Evolutionary conservation across 35 echinoderm and acorn worm genomes (phyloP).

Genomic region (Apostichopus californicus): DNA sequence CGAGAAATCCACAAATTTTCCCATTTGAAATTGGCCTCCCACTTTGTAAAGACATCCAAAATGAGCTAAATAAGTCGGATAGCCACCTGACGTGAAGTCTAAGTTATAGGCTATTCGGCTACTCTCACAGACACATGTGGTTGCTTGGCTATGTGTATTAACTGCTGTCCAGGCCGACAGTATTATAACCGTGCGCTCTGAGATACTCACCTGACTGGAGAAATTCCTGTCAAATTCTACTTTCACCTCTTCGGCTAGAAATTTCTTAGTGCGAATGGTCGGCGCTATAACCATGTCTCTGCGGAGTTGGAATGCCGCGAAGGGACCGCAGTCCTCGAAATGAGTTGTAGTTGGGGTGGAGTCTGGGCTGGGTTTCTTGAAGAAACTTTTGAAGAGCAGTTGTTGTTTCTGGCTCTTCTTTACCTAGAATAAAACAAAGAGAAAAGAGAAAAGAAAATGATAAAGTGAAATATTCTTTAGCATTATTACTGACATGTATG

Average conservation of each 20-base stretch:
- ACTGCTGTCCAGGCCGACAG: too few relatives aligned
- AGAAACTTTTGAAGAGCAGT: conserved; percentile 80
- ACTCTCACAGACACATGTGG: too few relatives aligned
- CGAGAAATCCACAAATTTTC: too few relatives aligned
- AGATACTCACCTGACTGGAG: conserved; percentile 65
- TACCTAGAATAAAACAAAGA: conserved; percentile 41
- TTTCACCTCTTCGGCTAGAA: conserved; percentile 23
- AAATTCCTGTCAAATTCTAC: conserved; percentile 52
- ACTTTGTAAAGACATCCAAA: too few relatives aligned
- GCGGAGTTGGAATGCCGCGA: conserved; percentile 81
- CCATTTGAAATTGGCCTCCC: too few relatives aligned
- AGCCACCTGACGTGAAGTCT: too few relatives aligned
- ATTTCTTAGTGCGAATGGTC: conserved; percentile 37
- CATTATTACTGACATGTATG: too few relatives aligned
- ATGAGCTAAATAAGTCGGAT: too few relatives aligned
- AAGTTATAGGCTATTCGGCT: too few relatives aligned
- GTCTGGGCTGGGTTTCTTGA: conserved; percentile 61
- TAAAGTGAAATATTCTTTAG: too few relatives aligned
- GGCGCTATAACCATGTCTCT: conserved; percentile 86
- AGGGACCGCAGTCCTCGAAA: conserved; percentile 62
- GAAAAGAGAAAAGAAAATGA: too few relatives aligned
- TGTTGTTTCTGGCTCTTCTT: conserved; percentile 72
- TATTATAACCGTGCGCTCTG: background rate
- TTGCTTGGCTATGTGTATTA: too few relatives aligned
- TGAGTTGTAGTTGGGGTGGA: conserved; percentile 37